phyloP scores from a whole-genome alignment of 2,888 invertebrate genomes.

The Pristionchus japonicus region DNA sequence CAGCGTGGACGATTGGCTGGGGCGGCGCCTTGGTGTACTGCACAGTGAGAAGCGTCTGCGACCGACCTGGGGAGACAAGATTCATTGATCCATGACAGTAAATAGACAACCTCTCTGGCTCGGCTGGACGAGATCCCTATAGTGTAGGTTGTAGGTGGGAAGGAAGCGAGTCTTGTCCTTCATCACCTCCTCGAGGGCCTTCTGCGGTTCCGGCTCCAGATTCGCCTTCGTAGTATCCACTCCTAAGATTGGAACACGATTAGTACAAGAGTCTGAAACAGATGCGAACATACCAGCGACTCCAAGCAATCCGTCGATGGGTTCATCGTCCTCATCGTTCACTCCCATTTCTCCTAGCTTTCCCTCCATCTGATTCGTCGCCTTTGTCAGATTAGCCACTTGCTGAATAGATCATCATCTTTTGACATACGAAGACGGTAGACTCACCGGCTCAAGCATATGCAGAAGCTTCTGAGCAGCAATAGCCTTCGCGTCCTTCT shows the following conservation, averaged over 20 bases:
- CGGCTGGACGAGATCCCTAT: background rate
- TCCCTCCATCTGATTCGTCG: background rate
- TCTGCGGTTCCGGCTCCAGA: background rate
- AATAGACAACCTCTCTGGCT: background rate
- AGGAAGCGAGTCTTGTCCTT: background rate
- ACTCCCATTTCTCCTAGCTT: background rate
- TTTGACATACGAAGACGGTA: background rate
- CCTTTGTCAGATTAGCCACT: background rate
- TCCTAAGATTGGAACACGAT: background rate
- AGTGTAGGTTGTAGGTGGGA: background rate
- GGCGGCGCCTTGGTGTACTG: background rate
- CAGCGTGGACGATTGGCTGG: background rate
- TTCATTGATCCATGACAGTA: background rate
- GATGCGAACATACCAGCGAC: background rate
- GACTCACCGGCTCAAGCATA: slow-evolving; percentile 48
- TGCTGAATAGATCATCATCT: background rate
- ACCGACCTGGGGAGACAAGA: slow-evolving; percentile 7
- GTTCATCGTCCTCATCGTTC: background rate
- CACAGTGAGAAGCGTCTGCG: slow-evolving; percentile 26
- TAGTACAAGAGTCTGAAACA: too few relatives aligned
- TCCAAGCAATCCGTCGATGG: background rate
- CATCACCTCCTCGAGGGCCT: background rate
- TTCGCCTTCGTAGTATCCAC: background rate
- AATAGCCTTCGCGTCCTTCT: slow-evolving; percentile 95
- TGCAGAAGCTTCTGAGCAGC: slow-evolving; percentile 90